Evolutionary conservation across 53 echinoderm and acorn worm genomes (phyloP), one percentile per base, ranked within the genome.

Genomic region (Pentamera pediparva): DNA sequence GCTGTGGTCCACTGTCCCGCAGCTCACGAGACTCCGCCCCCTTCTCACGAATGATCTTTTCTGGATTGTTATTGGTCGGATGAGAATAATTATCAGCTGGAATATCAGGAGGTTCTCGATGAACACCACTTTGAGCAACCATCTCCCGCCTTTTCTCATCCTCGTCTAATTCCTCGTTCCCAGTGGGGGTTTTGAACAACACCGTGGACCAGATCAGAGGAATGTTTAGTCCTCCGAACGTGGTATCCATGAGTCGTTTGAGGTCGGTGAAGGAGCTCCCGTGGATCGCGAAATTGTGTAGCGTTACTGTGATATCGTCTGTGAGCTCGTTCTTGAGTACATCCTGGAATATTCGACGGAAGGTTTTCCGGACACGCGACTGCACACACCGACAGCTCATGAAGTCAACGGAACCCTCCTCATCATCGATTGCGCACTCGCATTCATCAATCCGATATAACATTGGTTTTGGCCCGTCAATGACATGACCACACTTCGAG

Each of bases 401-500:
- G 29, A 13, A 54, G 36, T 54, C 52, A 8, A 54, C 28, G 37
- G 15, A 32, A 26, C 21, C 58, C 2, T 13, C 24, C 18, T 61
- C 29, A 18, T 51, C 50, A 17, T 1, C 17, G 12, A 20, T 24
- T 4, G 52, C 29, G 38, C 73, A 72, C 6, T 30, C 2, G 11
- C 73, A 72, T 18, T 32, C 20, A 4, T 32, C 29, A 18, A 72
- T 32, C 4, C 73, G 73, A 49, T 53, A 72, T 18, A 72, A 37
- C 54, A 72, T 20, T 0, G 73, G 73, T 34, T 51, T 72, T 32
- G 50, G 50, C 20, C 73, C 73, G 9, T 52, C 73, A 34, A 54
- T 72, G 5, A 72, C 73, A 21, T 72, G 73, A 54, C 73, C 73
- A 22, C 73, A 72, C 25, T 53, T 53, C 5, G 73, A 72, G 35